phyloP scores from a whole-genome alignment of 2,113 vertebrate genomes.

The Aix galericulata region DNA sequence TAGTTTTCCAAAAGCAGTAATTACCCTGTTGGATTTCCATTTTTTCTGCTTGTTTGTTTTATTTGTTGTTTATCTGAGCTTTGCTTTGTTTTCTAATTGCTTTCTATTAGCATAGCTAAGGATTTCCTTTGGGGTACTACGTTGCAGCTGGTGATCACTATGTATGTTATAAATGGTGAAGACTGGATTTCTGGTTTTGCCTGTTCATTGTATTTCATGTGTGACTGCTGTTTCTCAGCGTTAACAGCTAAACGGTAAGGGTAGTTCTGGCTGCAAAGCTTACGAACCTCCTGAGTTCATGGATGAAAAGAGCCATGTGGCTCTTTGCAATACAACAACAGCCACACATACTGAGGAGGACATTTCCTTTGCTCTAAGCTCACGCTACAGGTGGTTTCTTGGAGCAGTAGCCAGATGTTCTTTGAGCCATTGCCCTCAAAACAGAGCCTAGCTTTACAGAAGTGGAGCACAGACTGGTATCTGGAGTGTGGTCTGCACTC shows the following conservation, averaged over 20 bases:
- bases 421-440: not conserved
- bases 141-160: not conserved
- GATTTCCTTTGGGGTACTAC: not conserved
- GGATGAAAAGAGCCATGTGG: not conserved
- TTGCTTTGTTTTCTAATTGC: not conserved
- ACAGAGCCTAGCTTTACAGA: not conserved
- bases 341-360: not conserved
- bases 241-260: not conserved
- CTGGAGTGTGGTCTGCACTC: not conserved
- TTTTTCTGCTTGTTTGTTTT: not conserved
- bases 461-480: not conserved
- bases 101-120: not conserved
- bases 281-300: not conserved
- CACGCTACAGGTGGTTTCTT: not conserved
- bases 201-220: not conserved
- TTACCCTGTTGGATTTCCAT: not conserved
- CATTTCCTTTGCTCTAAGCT: not conserved
- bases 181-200: not conserved
- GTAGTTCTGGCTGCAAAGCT: not conserved
- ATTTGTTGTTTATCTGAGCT: not conserved
- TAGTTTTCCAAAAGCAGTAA: not conserved
- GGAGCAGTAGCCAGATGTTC: not conserved
- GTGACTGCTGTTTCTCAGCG: not conserved
- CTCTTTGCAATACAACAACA: not conserved
- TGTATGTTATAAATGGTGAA: not conserved